phyloP scores from a whole-genome alignment of 35 echinoderm and acorn worm species.

The Stichopus chloronotus region DNA sequence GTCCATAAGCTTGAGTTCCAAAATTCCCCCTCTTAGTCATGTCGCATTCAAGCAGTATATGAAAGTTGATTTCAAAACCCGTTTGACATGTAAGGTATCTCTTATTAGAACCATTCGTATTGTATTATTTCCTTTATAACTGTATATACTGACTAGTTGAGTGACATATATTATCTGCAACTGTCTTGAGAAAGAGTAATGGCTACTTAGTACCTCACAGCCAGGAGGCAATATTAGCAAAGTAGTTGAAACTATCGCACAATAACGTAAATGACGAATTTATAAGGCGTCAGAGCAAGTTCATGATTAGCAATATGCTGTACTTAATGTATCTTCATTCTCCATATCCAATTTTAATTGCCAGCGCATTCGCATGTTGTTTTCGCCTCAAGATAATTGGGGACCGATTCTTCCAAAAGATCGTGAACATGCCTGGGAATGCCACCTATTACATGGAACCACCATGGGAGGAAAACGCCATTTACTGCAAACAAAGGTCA shows the following conservation, averaged over 20 bases:
- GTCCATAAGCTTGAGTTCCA: too few relatives aligned
- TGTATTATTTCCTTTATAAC: not conserved
- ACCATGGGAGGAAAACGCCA: conserved; percentile 9
- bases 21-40: too few relatives aligned
- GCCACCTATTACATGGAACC: not conserved
- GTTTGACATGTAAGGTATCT: too few relatives aligned
- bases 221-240: not conserved
- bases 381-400: conserved; percentile 24
- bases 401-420: not conserved
- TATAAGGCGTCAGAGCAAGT: not conserved
- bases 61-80: too few relatives aligned
- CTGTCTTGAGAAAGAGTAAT: not conserved
- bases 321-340: not conserved
- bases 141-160: not conserved
- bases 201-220: not conserved
- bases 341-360: not conserved
- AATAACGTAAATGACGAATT: not conserved
- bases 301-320: too few relatives aligned
- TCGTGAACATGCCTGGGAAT: conserved; percentile 14
- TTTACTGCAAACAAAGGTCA: not conserved
- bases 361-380: not conserved
- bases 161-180: not conserved
- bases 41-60: too few relatives aligned
- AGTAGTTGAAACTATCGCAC: not conserved
- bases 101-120: not conserved